Evolutionary conservation across 2,113 vertebrate genomes (phyloP), one percentile per base, ranked within the genome.

Genomic region (Pangasianodon gigas): DNA sequence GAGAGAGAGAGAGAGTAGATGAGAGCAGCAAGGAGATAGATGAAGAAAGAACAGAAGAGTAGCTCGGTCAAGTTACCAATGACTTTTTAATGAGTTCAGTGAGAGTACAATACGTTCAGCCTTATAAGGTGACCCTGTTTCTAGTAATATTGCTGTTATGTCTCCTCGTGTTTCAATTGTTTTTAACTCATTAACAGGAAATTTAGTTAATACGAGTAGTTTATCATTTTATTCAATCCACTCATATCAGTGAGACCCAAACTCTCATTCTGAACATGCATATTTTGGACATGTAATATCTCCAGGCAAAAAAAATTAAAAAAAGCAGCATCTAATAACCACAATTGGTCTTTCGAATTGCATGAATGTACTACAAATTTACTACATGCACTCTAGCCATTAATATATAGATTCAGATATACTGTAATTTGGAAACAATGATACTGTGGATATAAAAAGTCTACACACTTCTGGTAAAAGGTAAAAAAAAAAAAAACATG

Each of bases 61-160:
- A 54, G 14, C 60, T 85, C 6, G 89, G 10, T 90, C 46, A 19
- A 2, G 26, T 90, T 88, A 56, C 89, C 37, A 21, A 79, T 90
- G 71, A 82, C 62, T 84, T 60, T 87, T 90, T 90, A 88, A 90
- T 90, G 80, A 90, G 46, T 29, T 24, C 44, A 77, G 80, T 58
- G 41, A 75, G 9, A 44, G 10, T 41, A 41, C 69, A 19, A 41
- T 41, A 6, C 3, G 3, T 19, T 24, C 21, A 3, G 41, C 75
- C 32, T 29, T 18, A n/a, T 52, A 81, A 29, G 29, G 13, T 52
- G 48, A n/a, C 29, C 29, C 13, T 81, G 41, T 24, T 44, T 77
- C 74, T 46, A 46, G 24, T 44, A 7, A 41, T 75, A 3, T 21
- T 71, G 13, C 32, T 67, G 9, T 32, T 14, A n/a, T 69, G n/a